Conservation (phyloP, 2,888 invertebrate species). For the Drosophila sordidula region DNA sequence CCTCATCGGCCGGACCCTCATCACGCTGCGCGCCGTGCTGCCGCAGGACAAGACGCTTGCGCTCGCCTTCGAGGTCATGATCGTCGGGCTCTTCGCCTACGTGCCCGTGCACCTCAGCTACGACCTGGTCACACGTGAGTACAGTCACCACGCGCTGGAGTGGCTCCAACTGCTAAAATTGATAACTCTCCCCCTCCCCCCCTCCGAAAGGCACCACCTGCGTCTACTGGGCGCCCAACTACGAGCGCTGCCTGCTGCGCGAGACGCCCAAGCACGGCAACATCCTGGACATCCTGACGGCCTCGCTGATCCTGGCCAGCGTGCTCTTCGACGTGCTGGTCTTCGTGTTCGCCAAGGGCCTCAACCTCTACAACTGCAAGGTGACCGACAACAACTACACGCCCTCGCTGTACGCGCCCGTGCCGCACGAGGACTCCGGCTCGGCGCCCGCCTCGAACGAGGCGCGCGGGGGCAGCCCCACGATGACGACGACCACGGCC, state of each 20-base stretch:
- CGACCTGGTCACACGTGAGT: slow-evolving; percentile 87
- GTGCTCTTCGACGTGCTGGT: slow-evolving; percentile 85
- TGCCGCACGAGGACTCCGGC: slow-evolving; percentile 71
- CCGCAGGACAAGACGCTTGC: slow-evolving; percentile 88
- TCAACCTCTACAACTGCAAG: slow-evolving; percentile 83
- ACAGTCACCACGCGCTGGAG: too few species aligned
- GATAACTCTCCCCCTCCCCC: too few species aligned
- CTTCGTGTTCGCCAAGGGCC: slow-evolving; percentile 84
- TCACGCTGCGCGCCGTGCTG: slow-evolving; percentile 86
- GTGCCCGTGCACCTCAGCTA: slow-evolving; percentile 88
- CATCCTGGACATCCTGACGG: slow-evolving; percentile 85
- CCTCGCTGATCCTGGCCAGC: slow-evolving; percentile 84
- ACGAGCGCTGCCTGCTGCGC: slow-evolving; percentile 85
- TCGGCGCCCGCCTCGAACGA: slow-evolving; percentile 16
- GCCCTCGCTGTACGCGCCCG: slow-evolving; percentile 79
- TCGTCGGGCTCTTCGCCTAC: slow-evolving; percentile 87
- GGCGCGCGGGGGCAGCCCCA: slow-evolving; percentile 65
- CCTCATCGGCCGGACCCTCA: slow-evolving; percentile 85
- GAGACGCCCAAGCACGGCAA: slow-evolving; percentile 85
- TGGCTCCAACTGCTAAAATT: too few species aligned
- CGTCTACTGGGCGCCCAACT: slow-evolving; percentile 85
- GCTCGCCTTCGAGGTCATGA: slow-evolving; percentile 87
- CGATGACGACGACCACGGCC: slow-evolving; percentile 55
- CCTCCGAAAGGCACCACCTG: slow-evolving; percentile 85
- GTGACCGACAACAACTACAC: slow-evolving; percentile 84